These are phyloP conservation scores for Neopelma chrysocephalum DNA, from an alignment of 2,797 vertebrate genomes.

Conservation along the genomic window DNA sequence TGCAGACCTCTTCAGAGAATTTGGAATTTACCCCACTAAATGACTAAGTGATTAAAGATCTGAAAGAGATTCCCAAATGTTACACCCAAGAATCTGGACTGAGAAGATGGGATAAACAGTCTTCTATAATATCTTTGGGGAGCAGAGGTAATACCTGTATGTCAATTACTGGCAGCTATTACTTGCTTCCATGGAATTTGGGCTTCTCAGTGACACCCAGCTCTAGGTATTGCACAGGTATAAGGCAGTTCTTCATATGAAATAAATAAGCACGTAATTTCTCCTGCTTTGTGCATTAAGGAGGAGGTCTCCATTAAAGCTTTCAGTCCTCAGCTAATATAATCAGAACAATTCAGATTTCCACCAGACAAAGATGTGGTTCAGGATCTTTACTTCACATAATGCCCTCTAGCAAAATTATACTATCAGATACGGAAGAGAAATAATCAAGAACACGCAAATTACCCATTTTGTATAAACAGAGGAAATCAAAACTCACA, in stretches of 20 bases:
- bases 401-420: constrained; percentile 23
- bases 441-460: neutral
- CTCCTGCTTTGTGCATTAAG: neutral
- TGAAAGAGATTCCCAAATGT: neutral
- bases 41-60: neutral
- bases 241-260: neutral
- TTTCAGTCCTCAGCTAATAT: neutral
- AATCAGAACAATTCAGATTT: constrained; percentile 21
- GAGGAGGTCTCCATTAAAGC: neutral
- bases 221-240: neutral
- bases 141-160: neutral
- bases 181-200: neutral
- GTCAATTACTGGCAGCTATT: neutral
- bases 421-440: neutral
- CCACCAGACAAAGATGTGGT: neutral
- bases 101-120: neutral
- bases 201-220: neutral
- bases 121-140: neutral
- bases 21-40: neutral
- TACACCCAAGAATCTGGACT: neutral
- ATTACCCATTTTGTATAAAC: neutral
- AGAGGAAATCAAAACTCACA: constrained; percentile 1
- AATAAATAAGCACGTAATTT: neutral
- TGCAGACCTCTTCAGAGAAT: neutral
- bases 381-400: neutral